Percentiles rank a stretch among this genome's conserved stretches.
These are phyloP conservation scores for Neotragus pygmaeus DNA, from an alignment of 2,113 vertebrate genomes.

Conservation along the genomic window DNA sequence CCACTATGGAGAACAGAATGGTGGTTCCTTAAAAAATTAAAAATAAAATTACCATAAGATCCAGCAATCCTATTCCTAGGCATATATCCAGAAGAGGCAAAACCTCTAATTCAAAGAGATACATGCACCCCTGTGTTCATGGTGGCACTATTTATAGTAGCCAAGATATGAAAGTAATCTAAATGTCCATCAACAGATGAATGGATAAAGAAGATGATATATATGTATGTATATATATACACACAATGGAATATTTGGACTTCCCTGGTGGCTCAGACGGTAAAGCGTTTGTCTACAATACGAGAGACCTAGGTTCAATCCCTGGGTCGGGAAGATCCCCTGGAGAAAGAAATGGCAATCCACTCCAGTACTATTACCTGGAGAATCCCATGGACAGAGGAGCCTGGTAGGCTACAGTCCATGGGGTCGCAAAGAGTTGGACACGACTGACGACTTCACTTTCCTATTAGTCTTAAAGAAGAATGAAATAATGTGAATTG, in stretches of 20 bases:
- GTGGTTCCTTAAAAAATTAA: not conserved
- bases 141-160: not conserved
- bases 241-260: not conserved
- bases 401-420: no score
- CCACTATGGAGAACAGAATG: not conserved
- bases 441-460: no score
- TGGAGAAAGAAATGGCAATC: no score
- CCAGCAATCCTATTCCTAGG: not conserved
- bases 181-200: not conserved
- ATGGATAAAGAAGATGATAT: not conserved
- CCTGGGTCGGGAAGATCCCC: no score
- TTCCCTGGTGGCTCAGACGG: no score
- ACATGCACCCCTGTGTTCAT: not conserved
- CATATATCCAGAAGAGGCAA: not conserved
- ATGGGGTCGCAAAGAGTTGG: no score
- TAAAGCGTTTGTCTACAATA: no score
- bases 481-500: not conserved
- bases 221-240: rapidly evolving
- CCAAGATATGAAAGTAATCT: not conserved
- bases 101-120: not conserved
- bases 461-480: not conserved
- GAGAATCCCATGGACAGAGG: no score
- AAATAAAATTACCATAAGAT: not conserved
- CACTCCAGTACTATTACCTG: no score
- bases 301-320: no score